These are phyloP conservation scores for Orbicella faveolata DNA, from an alignment of 64 coral and sea anemone genomes.

Conservation along the genomic window DNA sequence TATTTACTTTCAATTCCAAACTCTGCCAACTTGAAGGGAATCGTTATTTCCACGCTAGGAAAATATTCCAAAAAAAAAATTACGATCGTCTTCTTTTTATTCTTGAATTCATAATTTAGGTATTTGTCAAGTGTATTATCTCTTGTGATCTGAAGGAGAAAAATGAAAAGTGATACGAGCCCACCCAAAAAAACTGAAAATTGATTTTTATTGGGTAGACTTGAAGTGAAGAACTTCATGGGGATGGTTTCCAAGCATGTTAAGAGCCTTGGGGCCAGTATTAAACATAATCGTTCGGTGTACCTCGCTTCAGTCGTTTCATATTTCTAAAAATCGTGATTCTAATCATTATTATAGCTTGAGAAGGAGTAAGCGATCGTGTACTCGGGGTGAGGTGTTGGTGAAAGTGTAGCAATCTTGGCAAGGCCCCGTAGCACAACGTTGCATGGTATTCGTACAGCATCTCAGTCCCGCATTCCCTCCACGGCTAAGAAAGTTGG, in stretches of 20 bases:
- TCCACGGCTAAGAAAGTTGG: too few species aligned
- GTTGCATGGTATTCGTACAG: too few species aligned
- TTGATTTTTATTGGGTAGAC: neutral
- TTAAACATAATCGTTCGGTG: neutral
- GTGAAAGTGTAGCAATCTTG: too few species aligned
- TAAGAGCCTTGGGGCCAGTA: neutral
- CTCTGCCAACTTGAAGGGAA: slow-evolving; percentile 51
- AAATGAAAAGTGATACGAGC: neutral
- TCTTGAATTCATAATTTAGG: neutral
- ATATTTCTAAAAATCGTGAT: neutral
- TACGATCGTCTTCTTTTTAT: neutral
- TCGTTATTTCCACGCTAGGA: neutral
- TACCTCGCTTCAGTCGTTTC: neutral
- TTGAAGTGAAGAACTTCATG: slow-evolving; percentile 35
- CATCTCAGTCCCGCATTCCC: too few species aligned
- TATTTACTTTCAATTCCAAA: slow-evolving; percentile 67
- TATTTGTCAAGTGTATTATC: neutral
- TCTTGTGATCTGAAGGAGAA: neutral
- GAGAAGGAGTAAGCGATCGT: too few species aligned
- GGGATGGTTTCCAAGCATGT: slow-evolving; percentile 7
- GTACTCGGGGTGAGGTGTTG: too few species aligned
- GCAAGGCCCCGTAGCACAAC: too few species aligned
- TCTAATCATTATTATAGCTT: neutral
- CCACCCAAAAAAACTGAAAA: neutral
- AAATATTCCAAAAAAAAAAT: slow-evolving; percentile 20